Evolutionary conservation across 2,113 vertebrate species (phyloP), one percentile per base, ranked within the genome.

Genomic region (Gorsachius goisagi): DNA sequence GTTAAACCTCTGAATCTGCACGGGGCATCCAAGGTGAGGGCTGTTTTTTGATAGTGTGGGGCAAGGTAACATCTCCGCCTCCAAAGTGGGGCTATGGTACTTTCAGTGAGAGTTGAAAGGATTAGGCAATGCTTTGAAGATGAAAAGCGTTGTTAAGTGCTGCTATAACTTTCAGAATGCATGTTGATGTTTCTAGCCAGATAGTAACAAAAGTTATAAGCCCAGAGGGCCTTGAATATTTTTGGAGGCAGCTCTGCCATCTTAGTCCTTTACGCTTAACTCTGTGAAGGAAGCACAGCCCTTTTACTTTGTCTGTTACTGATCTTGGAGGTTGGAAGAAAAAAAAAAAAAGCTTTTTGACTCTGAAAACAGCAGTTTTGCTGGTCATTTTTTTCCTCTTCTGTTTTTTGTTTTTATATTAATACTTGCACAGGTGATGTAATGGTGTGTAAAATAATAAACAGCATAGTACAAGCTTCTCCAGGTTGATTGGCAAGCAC

Each of bases 121-220:
- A 89, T 69, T 45, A 41, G 75, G 88, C 79, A 66, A 7, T 16
- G 66, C 95, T 96, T 95, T 96, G 92, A 96, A 97, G 95, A 97
- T 94, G 92, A 95, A 96, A 96, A 96, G 85, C 80, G 19, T 49
- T 58, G 58, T 41, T 63, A 78, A 92, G 69, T 89, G 69, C 66
- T 64, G 79, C 74, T 94, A 0, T 49, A 88, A 73, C 80, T 95
- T 93, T 32, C 77, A 85, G 45, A 92, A 85, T 35, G 47, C 63
- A 5, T 4, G n/a, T 41, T 88, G 89, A 17, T 93, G 81, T 86
- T 96, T 85, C 45, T 66, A 73, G 77, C 30, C 87, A 88, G 90
- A 62, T 62, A 95, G 41, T 27, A 92, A 55, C 91, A 89, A 53
- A 95, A 96, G 90, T 96, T 85, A 49, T 0, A 55, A 71, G 74